phyloP scores from a whole-genome alignment of 37 sponge, comb jelly and placozoan species.

The Theonella swinhoei region DNA sequence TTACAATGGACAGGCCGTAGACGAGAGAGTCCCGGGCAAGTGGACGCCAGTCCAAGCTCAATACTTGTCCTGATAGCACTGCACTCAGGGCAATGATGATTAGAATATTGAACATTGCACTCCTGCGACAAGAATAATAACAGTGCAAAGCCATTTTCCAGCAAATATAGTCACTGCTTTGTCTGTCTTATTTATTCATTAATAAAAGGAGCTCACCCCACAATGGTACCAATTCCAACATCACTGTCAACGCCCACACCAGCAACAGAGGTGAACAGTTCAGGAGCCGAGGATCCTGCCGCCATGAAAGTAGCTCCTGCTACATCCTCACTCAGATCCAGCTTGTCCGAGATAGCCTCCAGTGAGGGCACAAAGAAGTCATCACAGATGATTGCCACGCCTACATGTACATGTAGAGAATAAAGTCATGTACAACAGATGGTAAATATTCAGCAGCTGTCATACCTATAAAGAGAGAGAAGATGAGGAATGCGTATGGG shows the following conservation, averaged over 20 bases:
- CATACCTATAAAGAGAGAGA: conserved; percentile 63
- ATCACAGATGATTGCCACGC: conserved; percentile 88
- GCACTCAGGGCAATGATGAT: conserved; percentile 77
- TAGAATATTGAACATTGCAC: conserved; percentile 90
- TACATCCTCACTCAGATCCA: conserved; percentile 91
- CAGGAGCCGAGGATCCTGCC: conserved; percentile 91
- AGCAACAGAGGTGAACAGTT: conserved; percentile 89
- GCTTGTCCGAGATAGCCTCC: conserved; percentile 83
- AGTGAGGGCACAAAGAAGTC: conserved; percentile 94
- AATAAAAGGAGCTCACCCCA: conserved; percentile 49
- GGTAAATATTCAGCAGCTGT: neutral
- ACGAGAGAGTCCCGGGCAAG: conserved; percentile 73
- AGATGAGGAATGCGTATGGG: conserved; percentile 43
- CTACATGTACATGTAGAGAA: neutral
- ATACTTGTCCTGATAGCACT: conserved; percentile 65
- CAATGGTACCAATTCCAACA: conserved; percentile 90
- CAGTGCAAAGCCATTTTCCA: neutral
- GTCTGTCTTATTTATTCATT: neutral
- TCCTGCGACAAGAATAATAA: conserved; percentile 33
- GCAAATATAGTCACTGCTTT: neutral
- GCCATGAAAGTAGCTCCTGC: conserved; percentile 98
- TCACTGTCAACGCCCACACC: conserved; percentile 76
- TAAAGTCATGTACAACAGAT: neutral
- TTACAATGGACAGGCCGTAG: conserved; percentile 67
- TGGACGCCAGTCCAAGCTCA: conserved; percentile 82